Evolutionary conservation across 2,888 invertebrate genomes (phyloP), one percentile per base, ranked within the genome.

Genomic region (Cheilosia impressa): DNA sequence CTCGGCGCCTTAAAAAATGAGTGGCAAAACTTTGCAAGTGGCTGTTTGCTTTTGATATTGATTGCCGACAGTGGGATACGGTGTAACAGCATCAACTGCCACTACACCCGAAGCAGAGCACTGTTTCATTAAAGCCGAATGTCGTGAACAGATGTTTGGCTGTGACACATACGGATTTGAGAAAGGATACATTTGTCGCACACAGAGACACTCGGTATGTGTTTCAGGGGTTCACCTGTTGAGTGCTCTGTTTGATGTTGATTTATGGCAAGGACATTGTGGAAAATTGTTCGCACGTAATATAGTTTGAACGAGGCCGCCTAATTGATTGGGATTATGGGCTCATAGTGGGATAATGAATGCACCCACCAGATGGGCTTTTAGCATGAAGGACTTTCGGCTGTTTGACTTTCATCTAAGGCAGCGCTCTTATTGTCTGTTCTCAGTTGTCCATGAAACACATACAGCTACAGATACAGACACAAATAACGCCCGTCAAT

Each of bases 1-100:
- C 68, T 68, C 53, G 63, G 57, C 52, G 27, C 65, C 58, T 41
- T 34, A 71, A 75, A 69, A 57, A 72, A 17, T 41, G 17, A 45
- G 76, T n/a, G 53, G 17, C 50, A 62, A 62, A 80, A 76, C 65
- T 84, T 76, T 71, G 58, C 71, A 76, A 85, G 80, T 85, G 80
- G 80, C 50, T 57, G 76, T 85, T 85, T 85, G 80, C 76, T 76
- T 81, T 81, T 72, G 75, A 68, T 85, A 77, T 81, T 77, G 85
- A 85, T 81, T 68, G 62, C 71, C 76, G 62, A 76, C 69, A 66
- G 38, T 13, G 38, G 13, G 10, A 79, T 80, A 63, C 58, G 3
- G 31, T 10, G 3, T 60, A 47, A 52, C 71, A 72, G 31, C 69
- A 75, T 60, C 75, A 57, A 43, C 77, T 66, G 57, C 57, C 53